Base-by-base conservation (phyloP, 2,113 vertebrate species). In the Puma concolor region DNA sequence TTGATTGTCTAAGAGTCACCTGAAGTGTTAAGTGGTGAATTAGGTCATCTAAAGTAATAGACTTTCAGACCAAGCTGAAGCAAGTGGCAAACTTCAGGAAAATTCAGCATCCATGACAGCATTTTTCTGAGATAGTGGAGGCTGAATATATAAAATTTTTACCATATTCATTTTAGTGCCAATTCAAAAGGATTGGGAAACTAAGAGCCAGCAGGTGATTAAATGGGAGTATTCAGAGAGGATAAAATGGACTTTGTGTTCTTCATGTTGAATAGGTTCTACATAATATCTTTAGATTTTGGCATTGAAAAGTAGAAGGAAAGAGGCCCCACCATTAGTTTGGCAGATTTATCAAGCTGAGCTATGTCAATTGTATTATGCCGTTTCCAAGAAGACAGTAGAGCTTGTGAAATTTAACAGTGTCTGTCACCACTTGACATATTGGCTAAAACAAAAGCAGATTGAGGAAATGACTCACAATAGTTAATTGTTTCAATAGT, bases 391-490 rank as follows among this genome's bases (percentile, higher is more conserved):
- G 86, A 96, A 97, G 97, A 97, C 94, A 96, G 94, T 72, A 93
- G 96, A 94, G 91, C 82, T 89, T 96, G 94, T 12, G 50, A 80
- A 84, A 67, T 97, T 36, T 87, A 95, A 63, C 91, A 90, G 95
- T 97, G 86, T 96, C 54, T 97, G 90, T 94, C 88, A 90, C 97
- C 94, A 93, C 82, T 85, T 91, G 97, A 60, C 77, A 96, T 25
- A 97, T 94, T 67, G 88, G 69, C 92, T 96, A 87, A 98, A 98
- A 94, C 98, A 92, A 97, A 97, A 97, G 66, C 57, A 74, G 63
- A 95, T 96, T 97, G 96, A 97, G 86, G 98, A 97, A 98, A 96
- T 97, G 82, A 98, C 41, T 97, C 96, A 97, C 38, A 97, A 80
- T 89, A 97, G 52, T 14, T 97, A 90, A 96, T 96, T 98, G 25